These are phyloP conservation scores for Lycorma delicatula DNA, from an alignment of 1,140 invertebrate genomes.

Conservation along the genomic window DNA sequence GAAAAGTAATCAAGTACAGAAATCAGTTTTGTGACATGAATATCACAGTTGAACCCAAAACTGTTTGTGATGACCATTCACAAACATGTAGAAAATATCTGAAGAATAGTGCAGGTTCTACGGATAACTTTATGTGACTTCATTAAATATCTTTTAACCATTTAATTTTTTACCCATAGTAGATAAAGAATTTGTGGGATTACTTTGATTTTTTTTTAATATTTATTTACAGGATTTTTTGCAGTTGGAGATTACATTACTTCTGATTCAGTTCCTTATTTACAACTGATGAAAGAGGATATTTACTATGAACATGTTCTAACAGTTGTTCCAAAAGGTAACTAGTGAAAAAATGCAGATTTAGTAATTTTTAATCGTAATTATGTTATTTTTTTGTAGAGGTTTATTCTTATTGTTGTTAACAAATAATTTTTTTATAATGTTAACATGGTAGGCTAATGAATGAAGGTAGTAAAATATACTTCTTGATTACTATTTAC, in stretches of 20 bases:
- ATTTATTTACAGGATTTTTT: slow-evolving; percentile 39
- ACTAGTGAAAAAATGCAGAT: too few relatives aligned
- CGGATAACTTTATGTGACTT: background rate
- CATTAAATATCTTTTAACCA: background rate
- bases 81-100: too few relatives aligned
- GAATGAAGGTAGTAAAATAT: background rate
- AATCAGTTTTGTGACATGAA: too few relatives aligned
- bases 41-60: too few relatives aligned
- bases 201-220: too few relatives aligned
- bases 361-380: too few relatives aligned
- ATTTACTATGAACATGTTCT: slow-evolving; percentile 48
- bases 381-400: background rate
- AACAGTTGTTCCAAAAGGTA: slow-evolving; percentile 45
- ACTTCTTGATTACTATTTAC: background rate
- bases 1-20: too few relatives aligned
- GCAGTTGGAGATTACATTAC: slow-evolving; percentile 48
- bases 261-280: slow-evolving; percentile 40
- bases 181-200: too few relatives aligned
- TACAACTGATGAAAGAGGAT: slow-evolving; percentile 45
- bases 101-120: background rate
- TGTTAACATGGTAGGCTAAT: background rate
- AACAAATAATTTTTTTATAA: background rate
- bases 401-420: background rate
- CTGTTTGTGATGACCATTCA: too few relatives aligned
- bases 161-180: background rate